Percentiles rank a stretch among this genome's conserved stretches.
Conservation (phyloP, 2,888 invertebrate genomes). For the Doris montereyensis region DNA sequence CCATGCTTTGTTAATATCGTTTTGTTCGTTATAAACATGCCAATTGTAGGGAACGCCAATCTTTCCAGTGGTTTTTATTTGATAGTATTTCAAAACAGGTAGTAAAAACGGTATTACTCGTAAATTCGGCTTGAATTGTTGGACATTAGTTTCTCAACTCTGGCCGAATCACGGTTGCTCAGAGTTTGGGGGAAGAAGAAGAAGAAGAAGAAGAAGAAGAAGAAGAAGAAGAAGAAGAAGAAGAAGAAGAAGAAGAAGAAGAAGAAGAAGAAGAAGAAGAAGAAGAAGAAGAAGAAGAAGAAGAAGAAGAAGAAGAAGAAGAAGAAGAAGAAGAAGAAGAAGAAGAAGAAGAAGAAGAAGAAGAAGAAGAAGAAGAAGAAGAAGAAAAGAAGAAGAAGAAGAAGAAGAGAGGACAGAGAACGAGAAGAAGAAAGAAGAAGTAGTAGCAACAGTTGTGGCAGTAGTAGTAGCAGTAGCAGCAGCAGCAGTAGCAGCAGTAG, state of each 20-base stretch:
- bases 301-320: not conserved
- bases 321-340: not conserved
- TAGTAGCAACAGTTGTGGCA: not conserved
- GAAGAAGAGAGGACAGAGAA: not conserved
- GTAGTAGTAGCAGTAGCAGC: not conserved
- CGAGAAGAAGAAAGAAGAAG: not conserved
- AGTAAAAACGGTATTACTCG: no score
- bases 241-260: not conserved
- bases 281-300: not conserved
- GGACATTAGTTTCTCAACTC: no score
- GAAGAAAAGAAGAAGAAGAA: not conserved
- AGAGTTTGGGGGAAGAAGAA: not conserved
- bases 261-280: not conserved
- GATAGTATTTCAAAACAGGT: no score
- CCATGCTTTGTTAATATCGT: no score
- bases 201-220: slow-evolving; percentile 2
- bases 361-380: not conserved
- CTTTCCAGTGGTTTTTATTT: no score
- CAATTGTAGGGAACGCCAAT: no score
- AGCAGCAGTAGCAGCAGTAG: not conserved
- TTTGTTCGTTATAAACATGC: no score
- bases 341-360: not conserved
- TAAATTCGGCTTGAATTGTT: no score
- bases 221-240: not conserved
- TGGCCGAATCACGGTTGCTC: no score